phyloP scores from a whole-genome alignment of 2,113 vertebrate genomes.

The Copsychus sechellarum region DNA sequence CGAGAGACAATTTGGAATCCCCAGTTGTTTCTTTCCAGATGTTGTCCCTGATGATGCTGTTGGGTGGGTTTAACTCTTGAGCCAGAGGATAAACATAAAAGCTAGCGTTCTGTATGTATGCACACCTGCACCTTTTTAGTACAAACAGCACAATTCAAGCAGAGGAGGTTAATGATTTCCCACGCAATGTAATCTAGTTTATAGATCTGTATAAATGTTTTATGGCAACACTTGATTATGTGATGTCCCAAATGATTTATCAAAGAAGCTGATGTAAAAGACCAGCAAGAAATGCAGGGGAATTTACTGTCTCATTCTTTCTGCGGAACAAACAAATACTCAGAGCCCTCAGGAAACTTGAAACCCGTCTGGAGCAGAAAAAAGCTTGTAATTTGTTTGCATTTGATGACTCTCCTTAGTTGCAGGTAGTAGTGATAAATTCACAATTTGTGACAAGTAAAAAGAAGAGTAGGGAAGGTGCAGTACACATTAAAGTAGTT shows the following conservation, averaged over 20 bases:
- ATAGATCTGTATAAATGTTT: slow-evolving; percentile 69
- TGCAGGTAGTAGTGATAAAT: slow-evolving; percentile 13
- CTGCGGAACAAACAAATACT: slow-evolving; percentile 46
- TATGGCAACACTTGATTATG: slow-evolving; percentile 60
- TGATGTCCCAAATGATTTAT: slow-evolving; percentile 72
- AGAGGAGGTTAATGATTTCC: slow-evolving; percentile 61
- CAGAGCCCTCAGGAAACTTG: slow-evolving; percentile 38
- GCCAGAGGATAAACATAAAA: background rate
- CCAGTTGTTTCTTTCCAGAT: slow-evolving; percentile 25
- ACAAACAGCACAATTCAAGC: slow-evolving; percentile 10
- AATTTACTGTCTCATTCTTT: slow-evolving; percentile 50
- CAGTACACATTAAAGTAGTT: background rate
- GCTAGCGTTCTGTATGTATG: background rate
- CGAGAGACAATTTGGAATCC: background rate
- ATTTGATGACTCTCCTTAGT: slow-evolving; percentile 40
- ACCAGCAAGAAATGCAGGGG: slow-evolving; percentile 57
- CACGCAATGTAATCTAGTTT: slow-evolving; percentile 60
- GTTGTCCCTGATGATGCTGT: background rate
- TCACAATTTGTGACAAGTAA: slow-evolving; percentile 32
- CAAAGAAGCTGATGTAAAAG: slow-evolving; percentile 75
- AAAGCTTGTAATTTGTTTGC: slow-evolving; percentile 23
- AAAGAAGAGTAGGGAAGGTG: background rate
- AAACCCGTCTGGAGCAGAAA: slow-evolving; percentile 1
- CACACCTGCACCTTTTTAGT: background rate
- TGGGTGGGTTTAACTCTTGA: background rate